Percentiles rank a stretch among this genome's conserved stretches.
phyloP scores from a whole-genome alignment of 2,888 invertebrate species.

The Nephrotoma flavescens region DNA sequence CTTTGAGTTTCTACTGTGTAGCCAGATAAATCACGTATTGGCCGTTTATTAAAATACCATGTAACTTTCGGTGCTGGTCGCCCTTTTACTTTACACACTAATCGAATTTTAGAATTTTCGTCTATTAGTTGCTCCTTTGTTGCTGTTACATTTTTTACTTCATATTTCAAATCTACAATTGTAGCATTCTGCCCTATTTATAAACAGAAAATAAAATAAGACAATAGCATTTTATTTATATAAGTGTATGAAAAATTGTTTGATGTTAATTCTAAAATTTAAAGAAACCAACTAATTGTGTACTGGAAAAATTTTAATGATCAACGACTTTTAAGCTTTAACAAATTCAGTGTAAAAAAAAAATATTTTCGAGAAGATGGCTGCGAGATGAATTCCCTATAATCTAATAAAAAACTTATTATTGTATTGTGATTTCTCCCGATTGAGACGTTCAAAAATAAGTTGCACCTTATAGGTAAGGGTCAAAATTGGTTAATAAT shows the following conservation, averaged over 20 bases:
- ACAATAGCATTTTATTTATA: background rate
- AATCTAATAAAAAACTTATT: no score
- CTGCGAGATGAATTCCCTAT: no score
- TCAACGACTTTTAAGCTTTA: no score
- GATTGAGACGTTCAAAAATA: no score
- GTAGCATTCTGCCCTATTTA: slow-evolving; percentile 31
- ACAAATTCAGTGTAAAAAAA: no score
- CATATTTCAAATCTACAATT: slow-evolving; percentile 24
- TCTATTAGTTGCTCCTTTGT: slow-evolving; percentile 19
- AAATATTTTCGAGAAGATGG: no score
- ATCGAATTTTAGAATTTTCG: slow-evolving; percentile 41
- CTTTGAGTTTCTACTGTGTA: slow-evolving; percentile 31
- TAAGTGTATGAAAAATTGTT: background rate
- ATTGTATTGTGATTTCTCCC: no score
- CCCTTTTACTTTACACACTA: slow-evolving; percentile 61
- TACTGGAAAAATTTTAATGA: no score
- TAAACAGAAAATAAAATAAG: slow-evolving; percentile 13
- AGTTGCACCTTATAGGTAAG: no score
- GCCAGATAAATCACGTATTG: slow-evolving; percentile 33
- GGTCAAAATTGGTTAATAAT: no score
- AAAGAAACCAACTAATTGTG: background rate
- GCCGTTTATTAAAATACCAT: slow-evolving; percentile 64
- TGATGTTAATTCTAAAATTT: background rate
- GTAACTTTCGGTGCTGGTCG: slow-evolving; percentile 67
- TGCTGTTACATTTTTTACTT: slow-evolving; percentile 3